These are phyloP conservation scores for Papilio machaon DNA, from an alignment of 1,140 invertebrate genomes.

Conservation along the genomic window DNA sequence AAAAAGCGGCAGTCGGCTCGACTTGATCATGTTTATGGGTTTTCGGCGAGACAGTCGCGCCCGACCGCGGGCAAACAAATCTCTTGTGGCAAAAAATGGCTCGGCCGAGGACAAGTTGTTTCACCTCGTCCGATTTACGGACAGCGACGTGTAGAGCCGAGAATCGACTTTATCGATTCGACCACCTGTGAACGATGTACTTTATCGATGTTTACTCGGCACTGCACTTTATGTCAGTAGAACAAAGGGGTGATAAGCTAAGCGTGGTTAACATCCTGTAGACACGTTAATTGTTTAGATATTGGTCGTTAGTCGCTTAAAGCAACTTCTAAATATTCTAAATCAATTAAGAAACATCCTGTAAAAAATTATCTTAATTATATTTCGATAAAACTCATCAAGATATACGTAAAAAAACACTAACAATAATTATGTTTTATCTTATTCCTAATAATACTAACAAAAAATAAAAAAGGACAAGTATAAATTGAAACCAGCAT, in stretches of 20 bases:
- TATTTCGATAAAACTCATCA: no score
- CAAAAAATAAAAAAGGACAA: no score
- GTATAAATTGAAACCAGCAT: no score
- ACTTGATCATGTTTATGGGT: constrained; percentile 79
- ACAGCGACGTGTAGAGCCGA: constrained; percentile 53
- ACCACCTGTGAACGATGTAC: constrained; percentile 46
- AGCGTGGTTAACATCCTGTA: constrained; percentile 6
- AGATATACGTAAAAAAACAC: no score
- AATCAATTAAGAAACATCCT: no score
- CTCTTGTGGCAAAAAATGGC: constrained; percentile 78
- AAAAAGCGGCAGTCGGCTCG: constrained; percentile 71
- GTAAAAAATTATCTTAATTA: no score
- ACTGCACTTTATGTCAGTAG: constrained; percentile 27
- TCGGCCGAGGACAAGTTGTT: constrained; percentile 75
- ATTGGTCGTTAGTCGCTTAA: neutral
- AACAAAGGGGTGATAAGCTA: constrained; percentile 19
- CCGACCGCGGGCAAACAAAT: constrained; percentile 74
- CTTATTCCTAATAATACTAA: no score
- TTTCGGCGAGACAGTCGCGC: constrained; percentile 74
- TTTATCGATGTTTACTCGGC: constrained; percentile 19
- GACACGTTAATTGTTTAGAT: constrained; percentile 30
- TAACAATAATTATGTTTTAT: no score
- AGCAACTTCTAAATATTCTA: no score
- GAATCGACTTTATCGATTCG: constrained; percentile 55
- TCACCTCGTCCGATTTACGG: constrained; percentile 77